These are phyloP conservation scores for Eledona agricola DNA, from an alignment of 2,888 invertebrate species.

Conservation along the genomic window DNA sequence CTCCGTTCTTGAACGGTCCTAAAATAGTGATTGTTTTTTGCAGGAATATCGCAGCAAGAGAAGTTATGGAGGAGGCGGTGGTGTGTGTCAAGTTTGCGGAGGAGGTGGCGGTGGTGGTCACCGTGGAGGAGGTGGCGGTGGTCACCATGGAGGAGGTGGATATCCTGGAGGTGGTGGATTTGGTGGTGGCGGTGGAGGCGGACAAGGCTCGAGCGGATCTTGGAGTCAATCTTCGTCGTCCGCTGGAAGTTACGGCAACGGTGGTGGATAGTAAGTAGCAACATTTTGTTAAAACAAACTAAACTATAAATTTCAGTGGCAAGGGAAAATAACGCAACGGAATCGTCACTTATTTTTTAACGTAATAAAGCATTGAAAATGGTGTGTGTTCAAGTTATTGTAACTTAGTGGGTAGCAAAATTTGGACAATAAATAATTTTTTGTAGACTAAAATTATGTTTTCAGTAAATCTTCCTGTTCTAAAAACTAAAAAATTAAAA, in stretches of 20 bases:
- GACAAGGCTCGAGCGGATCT: slow-evolving; percentile 14
- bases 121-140: slow-evolving; percentile 13
- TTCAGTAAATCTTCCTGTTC: too few species aligned
- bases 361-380: neutral
- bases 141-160: neutral
- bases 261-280: slow-evolving; percentile 10
- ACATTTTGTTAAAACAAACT: neutral
- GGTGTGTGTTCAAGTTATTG: neutral
- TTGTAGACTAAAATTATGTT: too few species aligned
- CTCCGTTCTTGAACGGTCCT: too few species aligned
- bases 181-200: slow-evolving; percentile 8
- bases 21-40: too few species aligned
- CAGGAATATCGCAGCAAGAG: slow-evolving; percentile 2
- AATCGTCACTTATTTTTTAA: too few species aligned
- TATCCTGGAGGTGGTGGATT: slow-evolving; percentile 2
- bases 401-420: too few species aligned
- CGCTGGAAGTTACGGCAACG: slow-evolving; percentile 13
- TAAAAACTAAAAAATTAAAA: too few species aligned
- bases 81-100: slow-evolving; percentile 9
- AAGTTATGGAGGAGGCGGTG: slow-evolving; percentile 12
- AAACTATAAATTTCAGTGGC: slow-evolving; percentile 10
- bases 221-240: slow-evolving; percentile 20
- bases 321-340: slow-evolving; percentile 23
- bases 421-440: too few species aligned
- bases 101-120: slow-evolving; percentile 17